Evolutionary conservation across 1,140 invertebrate genomes (phyloP).

Genomic region (Atta texana): DNA sequence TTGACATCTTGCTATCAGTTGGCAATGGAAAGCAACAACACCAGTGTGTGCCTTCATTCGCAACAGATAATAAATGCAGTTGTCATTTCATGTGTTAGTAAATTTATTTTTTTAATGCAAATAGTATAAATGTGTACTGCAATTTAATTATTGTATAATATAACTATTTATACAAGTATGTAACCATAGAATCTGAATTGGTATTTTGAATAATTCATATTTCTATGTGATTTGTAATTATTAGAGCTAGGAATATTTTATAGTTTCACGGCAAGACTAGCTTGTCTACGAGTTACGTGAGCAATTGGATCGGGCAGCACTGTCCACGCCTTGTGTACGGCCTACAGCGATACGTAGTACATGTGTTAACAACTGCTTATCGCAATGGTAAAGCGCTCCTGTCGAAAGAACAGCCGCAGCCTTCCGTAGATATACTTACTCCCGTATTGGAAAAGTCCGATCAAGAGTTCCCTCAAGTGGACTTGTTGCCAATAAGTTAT

Average conservation of each 20-base stretch:
- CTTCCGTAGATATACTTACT: conserved; percentile 89
- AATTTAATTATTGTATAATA: neutral
- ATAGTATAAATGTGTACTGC: neutral
- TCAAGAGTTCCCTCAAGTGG: conserved; percentile 79
- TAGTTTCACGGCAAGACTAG: conserved; percentile 92
- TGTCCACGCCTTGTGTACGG: conserved; percentile 91
- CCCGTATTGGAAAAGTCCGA: conserved; percentile 90
- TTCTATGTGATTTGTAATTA: neutral
- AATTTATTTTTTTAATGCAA: conserved; percentile 8
- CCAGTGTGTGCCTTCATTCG: conserved; percentile 87
- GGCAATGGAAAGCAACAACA: conserved; percentile 90
- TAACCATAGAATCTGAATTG: neutral
- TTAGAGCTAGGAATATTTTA: conserved; percentile 53
- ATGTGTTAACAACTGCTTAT: conserved; percentile 92
- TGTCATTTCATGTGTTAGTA: conserved; percentile 89
- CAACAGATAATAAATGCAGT: conserved; percentile 90
- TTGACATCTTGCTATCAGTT: conserved; percentile 91
- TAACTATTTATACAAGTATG: neutral
- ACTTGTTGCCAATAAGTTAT: conserved; percentile 89
- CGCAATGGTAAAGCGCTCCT: conserved; percentile 87
- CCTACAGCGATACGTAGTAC: conserved; percentile 92
- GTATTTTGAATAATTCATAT: neutral
- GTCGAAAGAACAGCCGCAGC: conserved; percentile 81
- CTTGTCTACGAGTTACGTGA: conserved; percentile 91
- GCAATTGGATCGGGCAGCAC: conserved; percentile 93